A percentile compares a stretch with the other conserved stretches of the same genome.
Evolutionary conservation across 2,797 vertebrate genomes (phyloP).

Genomic region (Aplochiton taeniatus): DNA sequence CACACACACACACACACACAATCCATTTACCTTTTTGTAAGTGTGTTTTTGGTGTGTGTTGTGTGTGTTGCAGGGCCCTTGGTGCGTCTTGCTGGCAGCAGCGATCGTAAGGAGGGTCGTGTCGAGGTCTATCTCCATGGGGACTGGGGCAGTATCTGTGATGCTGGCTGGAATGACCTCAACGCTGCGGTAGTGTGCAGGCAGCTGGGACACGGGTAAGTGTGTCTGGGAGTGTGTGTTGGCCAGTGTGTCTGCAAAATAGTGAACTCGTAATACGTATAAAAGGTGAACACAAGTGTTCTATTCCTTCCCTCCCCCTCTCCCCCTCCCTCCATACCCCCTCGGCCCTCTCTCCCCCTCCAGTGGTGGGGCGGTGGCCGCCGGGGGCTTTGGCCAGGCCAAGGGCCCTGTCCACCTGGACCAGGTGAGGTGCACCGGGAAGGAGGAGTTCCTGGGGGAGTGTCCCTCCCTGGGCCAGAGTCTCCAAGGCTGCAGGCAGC

Average conservation of each 20-base stretch:
- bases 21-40: constrained; percentile 26
- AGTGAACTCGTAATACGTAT: background rate
- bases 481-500: constrained; percentile 78
- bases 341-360: background rate
- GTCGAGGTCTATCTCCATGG: constrained; percentile 87
- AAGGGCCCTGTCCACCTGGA: constrained; percentile 84
- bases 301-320: background rate
- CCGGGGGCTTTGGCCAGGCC: constrained; percentile 82
- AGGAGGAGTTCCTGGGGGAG: constrained; percentile 80
- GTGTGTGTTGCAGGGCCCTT: constrained; percentile 68
- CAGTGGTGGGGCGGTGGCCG: constrained; percentile 67
- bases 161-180: constrained; percentile 85
- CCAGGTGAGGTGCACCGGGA: constrained; percentile 84
- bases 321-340: background rate
- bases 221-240: constrained; percentile 4
- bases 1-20: constrained; percentile 16
- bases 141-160: constrained; percentile 89
- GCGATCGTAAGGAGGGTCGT: constrained; percentile 82
- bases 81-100: constrained; percentile 82
- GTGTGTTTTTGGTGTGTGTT: constrained; percentile 32
- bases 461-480: constrained; percentile 76
- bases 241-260: background rate
- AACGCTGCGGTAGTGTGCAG: constrained; percentile 87
- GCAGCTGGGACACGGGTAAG: constrained; percentile 86
- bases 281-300: background rate